Evolutionary conservation across 2,113 vertebrate genomes (phyloP).

Genomic region (Sinocyclocheilus grahami): DNA sequence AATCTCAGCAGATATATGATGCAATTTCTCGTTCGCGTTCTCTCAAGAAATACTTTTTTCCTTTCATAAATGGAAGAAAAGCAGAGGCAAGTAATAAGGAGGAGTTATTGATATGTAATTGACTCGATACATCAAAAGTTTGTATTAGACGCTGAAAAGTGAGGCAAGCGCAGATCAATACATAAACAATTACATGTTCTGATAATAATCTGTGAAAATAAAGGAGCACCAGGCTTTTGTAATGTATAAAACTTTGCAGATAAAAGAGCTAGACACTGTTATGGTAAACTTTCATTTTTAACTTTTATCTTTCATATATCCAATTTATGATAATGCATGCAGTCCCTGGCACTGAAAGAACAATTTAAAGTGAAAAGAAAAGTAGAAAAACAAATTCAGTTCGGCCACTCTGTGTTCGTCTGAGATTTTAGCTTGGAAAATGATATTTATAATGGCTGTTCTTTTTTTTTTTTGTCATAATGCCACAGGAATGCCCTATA

Average conservation of each 20-base stretch:
- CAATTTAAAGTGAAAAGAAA: constrained; percentile 60
- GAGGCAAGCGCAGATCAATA: constrained; percentile 33
- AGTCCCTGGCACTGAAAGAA: constrained; percentile 72
- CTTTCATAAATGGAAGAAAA: constrained; percentile 16
- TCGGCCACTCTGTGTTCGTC: constrained; percentile 62
- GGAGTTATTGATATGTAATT: constrained; percentile 36
- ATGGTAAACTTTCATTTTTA: not conserved
- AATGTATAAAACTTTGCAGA: not conserved
- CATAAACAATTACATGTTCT: constrained; percentile 18
- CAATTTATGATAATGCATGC: constrained; percentile 68
- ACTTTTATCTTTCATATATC: not conserved
- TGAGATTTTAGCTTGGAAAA: constrained; percentile 62
- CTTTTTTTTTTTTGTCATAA: constrained; percentile 35
- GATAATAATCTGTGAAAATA: constrained; percentile 32
- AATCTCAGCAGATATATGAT: constrained; percentile 31
- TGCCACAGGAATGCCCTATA: not conserved
- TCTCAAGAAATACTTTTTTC: not conserved
- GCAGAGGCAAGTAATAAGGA: constrained; percentile 4
- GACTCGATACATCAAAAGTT: constrained; percentile 39
- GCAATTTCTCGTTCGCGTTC: not conserved
- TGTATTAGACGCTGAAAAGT: constrained; percentile 17
- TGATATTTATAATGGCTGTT: constrained; percentile 36
- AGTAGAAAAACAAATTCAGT: constrained; percentile 70
- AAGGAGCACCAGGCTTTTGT: not conserved
- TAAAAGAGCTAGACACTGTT: not conserved